Evolutionary conservation across 2,888 invertebrate genomes (phyloP), one percentile per base, ranked within the genome.

Genomic region (Netelia virgata): DNA sequence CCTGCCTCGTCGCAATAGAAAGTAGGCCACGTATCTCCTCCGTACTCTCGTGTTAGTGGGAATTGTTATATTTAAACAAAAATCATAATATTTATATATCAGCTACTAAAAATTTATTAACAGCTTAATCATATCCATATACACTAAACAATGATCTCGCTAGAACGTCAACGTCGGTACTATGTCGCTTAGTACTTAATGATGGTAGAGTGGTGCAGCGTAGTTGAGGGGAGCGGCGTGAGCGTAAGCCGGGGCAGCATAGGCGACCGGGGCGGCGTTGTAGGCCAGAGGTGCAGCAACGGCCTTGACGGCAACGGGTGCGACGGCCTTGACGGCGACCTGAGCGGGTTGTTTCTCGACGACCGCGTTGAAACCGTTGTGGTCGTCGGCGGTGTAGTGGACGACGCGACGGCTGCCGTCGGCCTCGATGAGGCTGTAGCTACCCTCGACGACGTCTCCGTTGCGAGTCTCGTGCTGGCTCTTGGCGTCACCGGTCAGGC

Each of bases 391-490:
- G 63, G 86, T 86, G 85, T 87, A 87, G 66, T 87, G 85, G 11
- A 87, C 87, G 18, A 87, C 82, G 57, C 87, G 85, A 47, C 87
- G 85, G 50, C 61, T 85, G 0, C 87, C 87, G 41, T 87, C 87
- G 14, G 87, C 85, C 72, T 87, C 87, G 64, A 86, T 72, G 43
- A 86, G 61, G 43, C 85, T 85, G 84, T 86, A 87, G 55, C 84
- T 86, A 8, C 87, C 86, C 74, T 83, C 73, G 59, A 87, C 86
- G 53, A 78, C 85, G 63, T 87, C 87, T n/a, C 85, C 86, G 73
- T 86, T 82, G 14, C 87, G 82, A 10, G 82, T 83, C 81, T 87
- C 87, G 0, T 87, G 83, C 28, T 87, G 87, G 72, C 82, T 79
- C 78, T 87, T 87, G 23, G 72, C 77, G 69, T 87, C 87, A 11